phyloP scores from a whole-genome alignment of 2,797 vertebrate genomes.

The Poecilia wingei region DNA sequence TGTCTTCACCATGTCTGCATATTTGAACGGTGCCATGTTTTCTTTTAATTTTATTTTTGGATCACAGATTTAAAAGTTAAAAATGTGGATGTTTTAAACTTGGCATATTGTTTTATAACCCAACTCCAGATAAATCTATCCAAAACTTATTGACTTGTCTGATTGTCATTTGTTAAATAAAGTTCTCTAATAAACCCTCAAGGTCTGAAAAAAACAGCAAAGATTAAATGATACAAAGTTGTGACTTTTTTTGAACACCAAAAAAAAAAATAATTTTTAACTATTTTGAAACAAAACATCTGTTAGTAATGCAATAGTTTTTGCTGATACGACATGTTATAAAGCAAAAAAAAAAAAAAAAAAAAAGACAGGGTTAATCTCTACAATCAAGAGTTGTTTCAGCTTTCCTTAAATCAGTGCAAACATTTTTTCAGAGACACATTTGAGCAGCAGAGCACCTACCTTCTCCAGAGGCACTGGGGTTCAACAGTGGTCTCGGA shows the following conservation, averaged over 20 bases:
- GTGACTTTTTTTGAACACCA: not conserved
- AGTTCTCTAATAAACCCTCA: not conserved
- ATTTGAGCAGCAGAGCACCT: slow-evolving; percentile 58
- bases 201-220: not conserved
- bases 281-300: not conserved
- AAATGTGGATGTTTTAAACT: not conserved
- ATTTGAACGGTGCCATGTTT: not conserved
- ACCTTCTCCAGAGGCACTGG: slow-evolving; percentile 94
- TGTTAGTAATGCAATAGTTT: not conserved
- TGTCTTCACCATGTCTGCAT: not conserved
- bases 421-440: not conserved
- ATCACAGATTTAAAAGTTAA: not conserved
- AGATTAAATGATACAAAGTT: not conserved
- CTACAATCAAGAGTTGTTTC: not conserved
- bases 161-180: not conserved
- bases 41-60: not conserved
- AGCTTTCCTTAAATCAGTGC: not conserved
- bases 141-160: not conserved
- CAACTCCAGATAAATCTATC: not conserved
- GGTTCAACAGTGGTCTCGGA: slow-evolving; percentile 85
- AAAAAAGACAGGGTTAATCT: not conserved
- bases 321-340: not conserved
- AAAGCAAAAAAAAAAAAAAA: not conserved
- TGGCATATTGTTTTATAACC: not conserved
- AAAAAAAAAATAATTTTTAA: not conserved